Base-by-base conservation (phyloP, 2,888 invertebrate genomes). In the Pteria penguin region DNA sequence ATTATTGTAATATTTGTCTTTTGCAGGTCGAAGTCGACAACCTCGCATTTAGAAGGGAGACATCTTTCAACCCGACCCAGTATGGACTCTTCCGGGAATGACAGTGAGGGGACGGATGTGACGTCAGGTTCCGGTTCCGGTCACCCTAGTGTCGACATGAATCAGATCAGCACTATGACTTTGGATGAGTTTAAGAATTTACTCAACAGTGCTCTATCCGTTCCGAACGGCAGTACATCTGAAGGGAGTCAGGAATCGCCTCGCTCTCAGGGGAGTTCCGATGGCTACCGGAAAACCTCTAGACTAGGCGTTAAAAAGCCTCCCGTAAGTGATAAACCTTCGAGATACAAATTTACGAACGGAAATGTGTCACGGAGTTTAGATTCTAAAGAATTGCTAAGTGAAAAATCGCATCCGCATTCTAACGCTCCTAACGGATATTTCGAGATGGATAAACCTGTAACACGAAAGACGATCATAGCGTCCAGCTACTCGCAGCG, bases 81-180 rank as follows among this genome's bases (percentile, higher is more conserved):
- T 8, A 74, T 82, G 62, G 81, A 82, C 22, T 76, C 80, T n/a
- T 67, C 70, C 11, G 76, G 75, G 27, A 75, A 62, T 36, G 78
- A 76, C 29, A 78, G 75, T 45, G 76, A 78, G 63, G 76, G 65
- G 36, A 76, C 75, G 27, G 75, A 75, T 22, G 22, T 61, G 31
- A 77, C 77, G 18, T 78, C 79, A 70, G 78, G 67, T 26, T 63
- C 80, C n/a, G 78, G 76, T 18, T 68, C 75, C 2, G 66, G 61
- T 18, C 78, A 72, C 5, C 67, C 81, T 8, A 76, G 70, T 60
- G 71, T 88, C 18, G 76, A 77, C 54, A 85, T 89, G 57, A 87
- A 88, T 58, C 83, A 86, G 71, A 88, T 89, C 58, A 88, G 85
- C 78, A 89, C 88, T 14, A 88, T 89, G 89, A 88, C 89, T 1